A percentile compares a stretch with the other conserved stretches of the same genome.
phyloP scores from a whole-genome alignment of 2,888 invertebrate species.

The Pseudococcus jackbeardsleyi region DNA sequence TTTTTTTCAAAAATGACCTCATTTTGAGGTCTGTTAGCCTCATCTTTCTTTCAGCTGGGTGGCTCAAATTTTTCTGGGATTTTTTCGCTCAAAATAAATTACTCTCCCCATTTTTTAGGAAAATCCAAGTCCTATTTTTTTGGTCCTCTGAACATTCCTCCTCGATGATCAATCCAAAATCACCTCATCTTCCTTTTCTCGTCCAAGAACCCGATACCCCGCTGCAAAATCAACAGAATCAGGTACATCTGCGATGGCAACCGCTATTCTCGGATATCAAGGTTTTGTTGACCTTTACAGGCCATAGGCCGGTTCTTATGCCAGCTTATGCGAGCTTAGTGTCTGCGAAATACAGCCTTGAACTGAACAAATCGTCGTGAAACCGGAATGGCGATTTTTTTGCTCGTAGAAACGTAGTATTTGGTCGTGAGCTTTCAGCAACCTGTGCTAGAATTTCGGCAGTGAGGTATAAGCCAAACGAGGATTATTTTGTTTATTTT shows the following conservation, averaged over 20 bases:
- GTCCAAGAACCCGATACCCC: background rate
- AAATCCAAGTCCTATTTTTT: too few species aligned
- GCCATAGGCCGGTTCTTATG: constrained; percentile 48
- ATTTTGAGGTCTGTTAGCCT: too few species aligned
- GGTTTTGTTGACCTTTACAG: constrained; percentile 57
- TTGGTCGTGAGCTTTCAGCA: background rate
- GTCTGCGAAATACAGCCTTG: constrained; percentile 58
- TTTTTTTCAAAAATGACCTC: too few species aligned
- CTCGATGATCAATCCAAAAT: too few species aligned
- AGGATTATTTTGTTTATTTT: constrained; percentile 33
- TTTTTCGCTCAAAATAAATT: too few species aligned
- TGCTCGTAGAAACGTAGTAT: constrained; percentile 24
- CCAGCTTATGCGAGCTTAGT: constrained; percentile 39
- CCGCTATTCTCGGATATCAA: constrained; percentile 32
- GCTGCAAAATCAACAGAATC: background rate
- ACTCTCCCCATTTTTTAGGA: too few species aligned
- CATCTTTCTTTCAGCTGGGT: too few species aligned
- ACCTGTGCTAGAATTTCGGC: background rate
- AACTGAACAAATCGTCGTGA: constrained; percentile 47
- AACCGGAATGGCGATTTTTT: constrained; percentile 38
- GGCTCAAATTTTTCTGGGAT: too few species aligned
- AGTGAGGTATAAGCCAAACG: background rate
- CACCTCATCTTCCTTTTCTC: too few species aligned
- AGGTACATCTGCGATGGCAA: background rate
- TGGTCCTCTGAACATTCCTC: too few species aligned